Evolutionary conservation across 2,888 invertebrate species (phyloP).

Genomic region (Thymelicus acteon): DNA sequence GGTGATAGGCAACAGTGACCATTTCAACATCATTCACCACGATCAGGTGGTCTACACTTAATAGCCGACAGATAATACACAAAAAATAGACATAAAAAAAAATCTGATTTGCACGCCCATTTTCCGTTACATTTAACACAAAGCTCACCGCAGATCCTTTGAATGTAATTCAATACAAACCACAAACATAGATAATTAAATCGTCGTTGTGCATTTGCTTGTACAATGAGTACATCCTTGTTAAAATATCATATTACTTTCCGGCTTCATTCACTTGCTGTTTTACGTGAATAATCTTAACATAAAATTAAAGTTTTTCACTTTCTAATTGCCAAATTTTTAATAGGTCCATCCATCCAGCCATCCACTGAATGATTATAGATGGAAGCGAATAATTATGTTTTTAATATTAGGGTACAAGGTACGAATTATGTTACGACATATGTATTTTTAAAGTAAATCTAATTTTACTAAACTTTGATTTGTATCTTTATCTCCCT

Average conservation of each 20-base stretch:
- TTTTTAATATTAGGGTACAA: too few species aligned
- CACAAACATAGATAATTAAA: constrained; percentile 65
- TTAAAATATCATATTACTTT: constrained; percentile 73
- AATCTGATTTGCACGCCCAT: not conserved
- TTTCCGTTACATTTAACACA: constrained; percentile 22
- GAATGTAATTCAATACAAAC: constrained; percentile 56
- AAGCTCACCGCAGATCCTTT: constrained; percentile 49
- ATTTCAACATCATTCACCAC: too few species aligned
- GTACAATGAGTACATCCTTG: constrained; percentile 60
- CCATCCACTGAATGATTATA: not conserved
- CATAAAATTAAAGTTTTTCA: constrained; percentile 34
- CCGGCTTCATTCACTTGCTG: constrained; percentile 56
- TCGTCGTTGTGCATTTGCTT: constrained; percentile 65
- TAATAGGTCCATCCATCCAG: not conserved
- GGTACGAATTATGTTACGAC: too few species aligned
- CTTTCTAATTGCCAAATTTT: constrained; percentile 9
- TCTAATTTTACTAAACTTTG: too few species aligned
- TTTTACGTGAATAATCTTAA: not conserved
- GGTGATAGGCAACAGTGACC: too few species aligned
- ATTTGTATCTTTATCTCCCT: too few species aligned
- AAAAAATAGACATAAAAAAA: too few species aligned
- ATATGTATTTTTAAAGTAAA: too few species aligned
- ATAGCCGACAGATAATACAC: too few species aligned
- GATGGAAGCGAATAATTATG: too few species aligned
- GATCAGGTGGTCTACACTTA: too few species aligned